A percentile compares a stretch with the other conserved stretches of the same genome.
Conservation (phyloP, 2,888 invertebrate species). For the Lepidocyrtoides sp. region DNA sequence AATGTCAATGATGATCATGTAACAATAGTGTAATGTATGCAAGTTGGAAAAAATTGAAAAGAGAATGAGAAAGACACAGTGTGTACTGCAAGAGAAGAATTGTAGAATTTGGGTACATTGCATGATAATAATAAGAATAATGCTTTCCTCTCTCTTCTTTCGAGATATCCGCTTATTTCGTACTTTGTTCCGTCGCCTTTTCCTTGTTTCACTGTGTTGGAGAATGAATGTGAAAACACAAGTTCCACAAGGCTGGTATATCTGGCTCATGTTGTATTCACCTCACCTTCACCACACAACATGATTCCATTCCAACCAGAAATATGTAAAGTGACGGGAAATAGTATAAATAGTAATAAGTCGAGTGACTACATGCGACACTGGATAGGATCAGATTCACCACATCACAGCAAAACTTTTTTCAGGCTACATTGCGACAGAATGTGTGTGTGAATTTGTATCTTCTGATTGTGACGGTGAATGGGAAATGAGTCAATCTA, state of each 20-base stretch:
- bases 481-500: slow-evolving; percentile 74
- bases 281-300: slow-evolving; percentile 38
- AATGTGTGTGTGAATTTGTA: neutral
- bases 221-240: slow-evolving; percentile 33
- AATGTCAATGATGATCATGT: slow-evolving; percentile 65
- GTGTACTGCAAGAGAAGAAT: slow-evolving; percentile 8
- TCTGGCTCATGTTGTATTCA: slow-evolving; percentile 23
- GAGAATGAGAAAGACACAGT: neutral
- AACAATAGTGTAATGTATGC: slow-evolving; percentile 54
- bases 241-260: slow-evolving; percentile 3
- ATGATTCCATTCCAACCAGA: slow-evolving; percentile 30
- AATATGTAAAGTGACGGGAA: slow-evolving; percentile 31
- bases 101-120: neutral
- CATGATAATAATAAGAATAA: slow-evolving; percentile 16
- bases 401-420: neutral
- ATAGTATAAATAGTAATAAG: slow-evolving; percentile 31
- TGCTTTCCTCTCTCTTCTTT: neutral
- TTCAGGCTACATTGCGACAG: neutral
- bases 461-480: neutral
- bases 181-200: neutral
- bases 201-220: neutral
- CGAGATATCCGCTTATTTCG: neutral
- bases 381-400: neutral
- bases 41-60: slow-evolving; percentile 46
- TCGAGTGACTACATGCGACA: neutral